Evolutionary conservation across 2,797 vertebrate species (phyloP), one percentile per base, ranked within the genome.

Genomic region (Cryptoprocta ferox): DNA sequence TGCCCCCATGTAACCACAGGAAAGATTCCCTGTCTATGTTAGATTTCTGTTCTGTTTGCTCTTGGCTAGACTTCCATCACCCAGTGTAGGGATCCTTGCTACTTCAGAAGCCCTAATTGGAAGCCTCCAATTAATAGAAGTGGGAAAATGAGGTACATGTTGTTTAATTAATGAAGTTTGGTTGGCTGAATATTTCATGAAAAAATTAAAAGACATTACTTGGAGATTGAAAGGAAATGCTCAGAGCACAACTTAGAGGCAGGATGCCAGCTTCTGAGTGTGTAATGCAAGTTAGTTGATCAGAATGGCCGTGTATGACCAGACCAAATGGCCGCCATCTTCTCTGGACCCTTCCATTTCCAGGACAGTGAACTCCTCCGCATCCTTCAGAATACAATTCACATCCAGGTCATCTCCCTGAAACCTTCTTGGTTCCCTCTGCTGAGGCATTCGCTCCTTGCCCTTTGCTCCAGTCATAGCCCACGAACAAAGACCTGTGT

Each of bases 81-180:
- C 30, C 9, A 8, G 4, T 53, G 15, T 26, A 66, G 24, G 45
- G 28, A 73, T 66, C 12, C 50, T 76, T 42, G 21, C 45, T 89
- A 63, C 16, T 75, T 81, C 63, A 18, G 32, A 92, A 80, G 37
- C 65, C 88, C 12, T 85, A 45, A 53, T 89, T 61, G 28, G 59
- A 94, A 89, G 37, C 65, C 21, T 92, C 35, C 66, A 94, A 50
- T 87, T 95, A 89, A 92, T 91, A 88, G 8, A 83, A 90, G 45
- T 53, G 26, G 42, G 48, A 24, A 89, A 92, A 96, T 63, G n/a
- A 90, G 42, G 14, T 94, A 53, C 70, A 35, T 12, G 14, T 56
- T 95, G 71, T 66, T 92, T 91, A 83, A 81, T 96, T 71, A 92
- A 92, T 85, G 78, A 91, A 71, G 80, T 94, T 84, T 71, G 26